These are phyloP conservation scores for Callyntrura guangdongensis DNA, from an alignment of 2,888 invertebrate species.

Conservation along the genomic window DNA sequence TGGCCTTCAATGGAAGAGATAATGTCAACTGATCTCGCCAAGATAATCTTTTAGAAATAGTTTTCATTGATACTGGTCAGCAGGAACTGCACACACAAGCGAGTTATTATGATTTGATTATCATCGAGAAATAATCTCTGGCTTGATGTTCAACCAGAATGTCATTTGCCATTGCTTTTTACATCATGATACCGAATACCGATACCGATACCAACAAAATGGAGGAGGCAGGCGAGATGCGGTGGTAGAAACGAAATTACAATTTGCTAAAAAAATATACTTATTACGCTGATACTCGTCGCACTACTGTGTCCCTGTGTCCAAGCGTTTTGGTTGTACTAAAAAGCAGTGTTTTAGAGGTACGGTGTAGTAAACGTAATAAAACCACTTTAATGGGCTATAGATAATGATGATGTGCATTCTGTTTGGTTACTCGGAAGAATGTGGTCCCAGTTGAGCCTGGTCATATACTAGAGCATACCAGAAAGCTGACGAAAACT, in stretches of 20 bases:
- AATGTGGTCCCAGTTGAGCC: conserved; percentile 43
- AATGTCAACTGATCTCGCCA: conserved; percentile 24
- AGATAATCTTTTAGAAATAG: conserved; percentile 30
- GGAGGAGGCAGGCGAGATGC: background rate
- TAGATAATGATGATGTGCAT: conserved; percentile 6
- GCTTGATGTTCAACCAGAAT: background rate
- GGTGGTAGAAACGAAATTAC: conserved; percentile 21
- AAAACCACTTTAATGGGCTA: conserved; percentile 31
- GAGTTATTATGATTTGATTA: conserved; percentile 30
- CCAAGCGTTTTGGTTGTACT: background rate
- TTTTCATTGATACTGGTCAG: conserved; percentile 25
- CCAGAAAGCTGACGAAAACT: conserved; percentile 51
- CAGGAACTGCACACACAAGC: background rate
- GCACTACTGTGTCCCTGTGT: too few relatives aligned
- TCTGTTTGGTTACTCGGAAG: background rate
- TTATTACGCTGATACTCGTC: conserved; percentile 13
- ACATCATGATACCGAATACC: background rate
- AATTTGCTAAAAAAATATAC: conserved; percentile 48
- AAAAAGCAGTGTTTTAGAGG: background rate
- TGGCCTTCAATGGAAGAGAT: background rate
- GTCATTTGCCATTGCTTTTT: background rate
- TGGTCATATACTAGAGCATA: conserved; percentile 5
- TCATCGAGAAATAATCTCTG: background rate
- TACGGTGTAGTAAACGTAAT: background rate
- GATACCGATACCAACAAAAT: background rate